Conservation (phyloP, 2,113 vertebrate genomes). For the Ornithorhynchus anatinus region DNA sequence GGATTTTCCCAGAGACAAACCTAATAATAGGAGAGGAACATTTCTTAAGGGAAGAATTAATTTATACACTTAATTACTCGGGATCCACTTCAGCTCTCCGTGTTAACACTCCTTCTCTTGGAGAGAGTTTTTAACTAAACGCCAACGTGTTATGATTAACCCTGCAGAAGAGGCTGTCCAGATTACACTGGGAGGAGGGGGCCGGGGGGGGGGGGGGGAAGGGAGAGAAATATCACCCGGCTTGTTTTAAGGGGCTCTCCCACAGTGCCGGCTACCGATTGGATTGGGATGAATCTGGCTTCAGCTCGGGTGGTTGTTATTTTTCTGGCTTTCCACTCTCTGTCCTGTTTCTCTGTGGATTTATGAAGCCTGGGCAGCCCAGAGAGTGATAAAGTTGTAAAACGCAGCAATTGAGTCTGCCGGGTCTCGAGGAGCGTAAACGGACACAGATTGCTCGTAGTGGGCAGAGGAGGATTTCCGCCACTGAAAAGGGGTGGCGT, state of each 20-base stretch:
- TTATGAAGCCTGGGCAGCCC: constrained; percentile 23
- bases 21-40: constrained; percentile 70
- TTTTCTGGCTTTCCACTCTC: rapidly evolving
- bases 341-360: not conserved
- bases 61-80: constrained; percentile 81
- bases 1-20: constrained; percentile 56
- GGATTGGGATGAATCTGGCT: not conserved
- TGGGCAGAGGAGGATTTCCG: not conserved
- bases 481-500: too few relatives aligned
- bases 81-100: constrained; percentile 65
- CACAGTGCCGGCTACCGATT: rapidly evolving
- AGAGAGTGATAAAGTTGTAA: not conserved
- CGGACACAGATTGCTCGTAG: not conserved
- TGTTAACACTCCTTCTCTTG: constrained; percentile 45
- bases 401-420: rapidly evolving
- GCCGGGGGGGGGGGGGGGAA: not conserved
- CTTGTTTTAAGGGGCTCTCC: not conserved
- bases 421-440: not conserved
- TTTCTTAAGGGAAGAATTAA: constrained; percentile 80
- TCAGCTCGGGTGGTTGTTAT: not conserved
- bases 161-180: not conserved
- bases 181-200: rapidly evolving
- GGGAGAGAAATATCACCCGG: rapidly evolving
- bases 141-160: not conserved
- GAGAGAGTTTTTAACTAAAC: constrained; percentile 43